These are phyloP conservation scores for Sebastes itinus DNA, from an alignment of 2,797 vertebrate genomes.

Conservation along the genomic window DNA sequence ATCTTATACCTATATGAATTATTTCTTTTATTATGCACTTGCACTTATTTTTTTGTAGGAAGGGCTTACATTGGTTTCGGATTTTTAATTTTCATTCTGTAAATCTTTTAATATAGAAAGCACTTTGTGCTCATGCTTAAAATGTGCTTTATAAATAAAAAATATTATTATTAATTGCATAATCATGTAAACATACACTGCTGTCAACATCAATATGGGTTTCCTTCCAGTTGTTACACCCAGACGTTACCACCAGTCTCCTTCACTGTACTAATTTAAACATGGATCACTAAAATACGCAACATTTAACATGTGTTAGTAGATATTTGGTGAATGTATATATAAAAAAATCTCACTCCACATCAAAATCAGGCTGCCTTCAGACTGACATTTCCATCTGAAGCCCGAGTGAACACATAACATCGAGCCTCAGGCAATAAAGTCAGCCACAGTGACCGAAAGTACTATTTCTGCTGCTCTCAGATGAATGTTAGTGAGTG, in stretches of 20 bases:
- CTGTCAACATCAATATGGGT: not conserved
- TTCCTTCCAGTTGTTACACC: not conserved
- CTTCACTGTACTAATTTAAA: not conserved
- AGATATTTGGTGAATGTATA: not conserved
- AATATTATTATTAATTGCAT: too few relatives aligned
- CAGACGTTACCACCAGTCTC: not conserved
- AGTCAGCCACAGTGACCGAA: slow-evolving; percentile 8
- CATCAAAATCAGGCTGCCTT: not conserved
- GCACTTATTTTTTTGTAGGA: too few relatives aligned
- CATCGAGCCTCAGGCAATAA: slow-evolving; percentile 10
- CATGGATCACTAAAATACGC: not conserved
- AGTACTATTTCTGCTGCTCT: slow-evolving; percentile 2
- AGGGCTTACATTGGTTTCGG: too few relatives aligned
- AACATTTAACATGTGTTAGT: not conserved
- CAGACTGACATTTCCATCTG: not conserved
- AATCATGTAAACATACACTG: not conserved
- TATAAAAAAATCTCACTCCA: not conserved
- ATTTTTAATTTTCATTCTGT: too few relatives aligned
- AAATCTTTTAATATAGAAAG: too few relatives aligned
- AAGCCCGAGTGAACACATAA: not conserved
- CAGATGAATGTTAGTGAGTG: not conserved
- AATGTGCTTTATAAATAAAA: too few relatives aligned
- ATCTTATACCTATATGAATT: too few relatives aligned
- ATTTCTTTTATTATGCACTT: too few relatives aligned
- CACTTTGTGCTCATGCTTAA: too few relatives aligned